Percentiles rank a stretch among this genome's conserved stretches.
These are phyloP conservation scores for Orthonyx spaldingii DNA, from an alignment of 2,113 vertebrate species.

Conservation along the genomic window DNA sequence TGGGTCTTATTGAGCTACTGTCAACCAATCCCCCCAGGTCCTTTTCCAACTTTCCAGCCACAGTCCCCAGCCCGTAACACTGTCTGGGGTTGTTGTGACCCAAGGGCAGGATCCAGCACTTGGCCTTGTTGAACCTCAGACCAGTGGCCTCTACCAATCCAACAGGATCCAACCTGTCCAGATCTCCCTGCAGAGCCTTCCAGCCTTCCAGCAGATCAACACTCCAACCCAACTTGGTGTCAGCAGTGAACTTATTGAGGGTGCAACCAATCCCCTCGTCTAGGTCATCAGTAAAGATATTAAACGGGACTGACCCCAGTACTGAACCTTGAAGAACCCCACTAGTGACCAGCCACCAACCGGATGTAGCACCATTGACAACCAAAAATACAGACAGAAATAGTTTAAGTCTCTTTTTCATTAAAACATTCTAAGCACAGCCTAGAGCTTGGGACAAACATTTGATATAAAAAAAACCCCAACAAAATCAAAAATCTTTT, in stretches of 20 bases:
- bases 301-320: neutral
- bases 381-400: neutral
- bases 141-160: fast-evolving
- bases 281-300: neutral
- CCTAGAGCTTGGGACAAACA: neutral
- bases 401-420: neutral
- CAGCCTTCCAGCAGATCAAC: neutral
- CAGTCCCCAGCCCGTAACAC: neutral
- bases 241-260: neutral
- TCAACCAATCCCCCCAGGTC: neutral
- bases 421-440: neutral
- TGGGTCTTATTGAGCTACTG: neutral
- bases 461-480: neutral
- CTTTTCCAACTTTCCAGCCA: neutral
- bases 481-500: neutral
- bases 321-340: neutral
- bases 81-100: neutral
- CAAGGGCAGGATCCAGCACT: neutral
- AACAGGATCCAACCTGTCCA: neutral
- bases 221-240: neutral
- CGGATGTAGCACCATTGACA: neutral
- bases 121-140: neutral
- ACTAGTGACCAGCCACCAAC: too few relatives aligned
- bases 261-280: too few relatives aligned
- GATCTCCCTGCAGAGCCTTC: neutral